A percentile compares a stretch with the other conserved stretches of the same genome.
phyloP scores from a whole-genome alignment of 2,888 invertebrate genomes.

The Temnothorax rugatulus region DNA sequence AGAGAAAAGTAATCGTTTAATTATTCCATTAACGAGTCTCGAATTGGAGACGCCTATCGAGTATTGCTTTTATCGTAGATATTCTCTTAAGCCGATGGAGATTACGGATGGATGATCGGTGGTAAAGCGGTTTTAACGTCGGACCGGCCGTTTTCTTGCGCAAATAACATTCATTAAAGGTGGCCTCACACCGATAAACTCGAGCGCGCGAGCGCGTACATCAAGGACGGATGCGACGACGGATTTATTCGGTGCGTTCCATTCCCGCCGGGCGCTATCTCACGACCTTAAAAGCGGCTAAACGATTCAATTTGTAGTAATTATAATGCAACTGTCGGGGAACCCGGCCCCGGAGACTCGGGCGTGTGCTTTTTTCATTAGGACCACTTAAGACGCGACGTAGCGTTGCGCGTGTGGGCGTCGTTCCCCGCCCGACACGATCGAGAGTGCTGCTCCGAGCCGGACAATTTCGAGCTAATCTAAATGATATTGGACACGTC shows the following conservation, averaged over 20 bases:
- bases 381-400: conserved; percentile 75
- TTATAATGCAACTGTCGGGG: conserved; percentile 80
- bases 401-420: conserved; percentile 77
- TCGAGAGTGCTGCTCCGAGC: conserved; percentile 58
- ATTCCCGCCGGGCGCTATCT: conserved; percentile 77
- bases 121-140: conserved; percentile 32
- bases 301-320: conserved; percentile 83
- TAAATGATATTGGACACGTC: conserved; percentile 73
- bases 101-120: conserved; percentile 21
- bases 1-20: conserved; percentile 32
- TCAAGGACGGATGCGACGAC: conserved; percentile 55
- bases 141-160: conserved; percentile 36
- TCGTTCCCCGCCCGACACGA: conserved; percentile 55
- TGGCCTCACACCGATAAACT: conserved; percentile 30
- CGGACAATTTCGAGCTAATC: conserved; percentile 72
- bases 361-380: conserved; percentile 72
- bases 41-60: conserved; percentile 11
- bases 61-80: conserved; percentile 26
- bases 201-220: not conserved
- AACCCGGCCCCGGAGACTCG: conserved; percentile 52
- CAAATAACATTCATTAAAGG: conserved; percentile 49
- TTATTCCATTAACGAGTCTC: conserved; percentile 37
- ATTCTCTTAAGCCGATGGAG: conserved; percentile 24
- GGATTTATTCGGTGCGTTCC: conserved; percentile 74
- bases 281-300: conserved; percentile 80